These are phyloP conservation scores for Cherax quadricarinatus DNA, from an alignment of 1,140 invertebrate species.

Conservation along the genomic window DNA sequence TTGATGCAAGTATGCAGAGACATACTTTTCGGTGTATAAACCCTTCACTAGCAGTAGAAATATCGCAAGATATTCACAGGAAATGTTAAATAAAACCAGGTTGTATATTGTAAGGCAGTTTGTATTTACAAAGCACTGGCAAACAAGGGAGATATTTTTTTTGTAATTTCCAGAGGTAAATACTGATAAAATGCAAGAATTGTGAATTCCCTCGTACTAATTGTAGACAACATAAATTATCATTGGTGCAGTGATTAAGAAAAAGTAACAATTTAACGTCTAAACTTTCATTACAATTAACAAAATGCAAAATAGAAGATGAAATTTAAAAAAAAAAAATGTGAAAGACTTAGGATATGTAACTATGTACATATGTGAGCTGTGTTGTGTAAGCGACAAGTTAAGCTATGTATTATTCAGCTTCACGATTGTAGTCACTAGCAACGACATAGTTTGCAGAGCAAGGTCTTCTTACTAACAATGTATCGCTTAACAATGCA, in stretches of 20 bases:
- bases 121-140: slow-evolving; percentile 66
- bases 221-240: not conserved
- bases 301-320: not conserved
- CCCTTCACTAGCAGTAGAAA: too few relatives aligned
- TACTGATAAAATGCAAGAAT: not conserved
- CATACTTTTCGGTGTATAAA: too few relatives aligned
- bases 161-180: not conserved
- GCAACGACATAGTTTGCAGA: too few relatives aligned
- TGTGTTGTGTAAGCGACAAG: not conserved
- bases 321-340: not conserved
- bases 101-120: slow-evolving; percentile 18
- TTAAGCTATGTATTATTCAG: not conserved
- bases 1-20: too few relatives aligned
- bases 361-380: slow-evolving; percentile 67
- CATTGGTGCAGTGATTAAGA: slow-evolving; percentile 12
- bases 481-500: too few relatives aligned
- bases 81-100: not conserved
- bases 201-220: not conserved
- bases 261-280: not conserved
- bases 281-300: not conserved
- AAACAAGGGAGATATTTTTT: not conserved
- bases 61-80: too few relatives aligned
- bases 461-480: too few relatives aligned
- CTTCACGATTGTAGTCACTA: too few relatives aligned
- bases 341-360: slow-evolving; percentile 67